These are phyloP conservation scores for Bothrops jararaca DNA, from an alignment of 2,113 vertebrate species.

Conservation along the genomic window DNA sequence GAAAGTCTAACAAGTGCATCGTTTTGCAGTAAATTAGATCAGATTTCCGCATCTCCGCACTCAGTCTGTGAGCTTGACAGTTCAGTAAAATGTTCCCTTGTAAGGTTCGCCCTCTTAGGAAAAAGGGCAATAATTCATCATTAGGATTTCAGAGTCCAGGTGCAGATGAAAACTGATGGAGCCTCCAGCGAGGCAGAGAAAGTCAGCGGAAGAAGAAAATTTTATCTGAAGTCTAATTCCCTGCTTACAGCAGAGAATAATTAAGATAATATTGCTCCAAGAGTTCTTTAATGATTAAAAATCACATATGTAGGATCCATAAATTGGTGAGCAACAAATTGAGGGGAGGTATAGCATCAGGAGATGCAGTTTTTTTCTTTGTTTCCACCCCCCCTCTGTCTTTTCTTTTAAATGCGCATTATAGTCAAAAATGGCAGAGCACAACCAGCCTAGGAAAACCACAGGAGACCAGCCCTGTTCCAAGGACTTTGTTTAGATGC, in stretches of 20 bases:
- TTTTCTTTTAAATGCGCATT: constrained; percentile 18
- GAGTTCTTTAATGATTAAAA: constrained; percentile 95
- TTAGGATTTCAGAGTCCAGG: constrained; percentile 98
- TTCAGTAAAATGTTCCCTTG: constrained; percentile 82
- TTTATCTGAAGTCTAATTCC: constrained; percentile 95
- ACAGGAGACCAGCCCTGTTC: constrained; percentile 75
- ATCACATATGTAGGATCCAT: constrained; percentile 85
- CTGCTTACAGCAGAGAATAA: constrained; percentile 88
- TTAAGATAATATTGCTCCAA: constrained; percentile 95
- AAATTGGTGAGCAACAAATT: constrained; percentile 83
- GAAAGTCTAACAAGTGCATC: constrained; percentile 77
- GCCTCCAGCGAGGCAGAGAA: constrained; percentile 84
- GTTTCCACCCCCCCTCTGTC: background rate
- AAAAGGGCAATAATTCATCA: constrained; percentile 95
- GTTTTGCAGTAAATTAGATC: constrained; percentile 83
- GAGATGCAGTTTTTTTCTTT: constrained; percentile 50
- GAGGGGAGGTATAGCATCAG: constrained; percentile 52
- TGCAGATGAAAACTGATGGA: constrained; percentile 97
- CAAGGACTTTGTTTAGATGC: constrained; percentile 92
- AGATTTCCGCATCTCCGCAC: constrained; percentile 78
- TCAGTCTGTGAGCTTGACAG: constrained; percentile 82
- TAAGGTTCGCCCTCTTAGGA: constrained; percentile 81
- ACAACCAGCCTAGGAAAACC: constrained; percentile 60
- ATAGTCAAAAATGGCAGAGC: constrained; percentile 59
- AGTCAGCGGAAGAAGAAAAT: constrained; percentile 85